These are phyloP conservation scores for Clostera curtula DNA, from an alignment of 2,888 invertebrate genomes.

Conservation along the genomic window DNA sequence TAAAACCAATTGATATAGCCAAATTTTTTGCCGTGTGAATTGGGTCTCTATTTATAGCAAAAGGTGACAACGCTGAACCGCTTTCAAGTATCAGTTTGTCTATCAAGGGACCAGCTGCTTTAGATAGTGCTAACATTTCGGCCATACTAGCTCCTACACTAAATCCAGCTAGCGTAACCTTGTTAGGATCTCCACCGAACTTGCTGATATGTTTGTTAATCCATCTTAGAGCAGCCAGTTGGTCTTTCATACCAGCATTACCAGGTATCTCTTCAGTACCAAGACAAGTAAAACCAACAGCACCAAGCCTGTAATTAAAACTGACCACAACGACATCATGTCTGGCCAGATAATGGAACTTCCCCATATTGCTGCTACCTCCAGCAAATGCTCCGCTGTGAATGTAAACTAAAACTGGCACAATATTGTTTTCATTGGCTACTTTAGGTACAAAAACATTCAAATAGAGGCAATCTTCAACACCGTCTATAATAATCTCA, in stretches of 20 bases:
- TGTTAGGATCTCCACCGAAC: constrained; percentile 87
- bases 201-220: constrained; percentile 81
- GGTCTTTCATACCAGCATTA: constrained; percentile 90
- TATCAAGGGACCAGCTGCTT: constrained; percentile 46
- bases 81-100: constrained; percentile 58
- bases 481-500: constrained; percentile 37
- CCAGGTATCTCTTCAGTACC: constrained; percentile 80
- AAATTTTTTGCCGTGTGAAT: constrained; percentile 53
- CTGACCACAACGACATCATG: constrained; percentile 80
- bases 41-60: constrained; percentile 53
- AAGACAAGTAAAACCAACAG: constrained; percentile 80
- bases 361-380: constrained; percentile 56
- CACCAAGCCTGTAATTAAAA: constrained; percentile 81
- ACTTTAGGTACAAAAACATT: constrained; percentile 47
- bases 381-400: constrained; percentile 61
- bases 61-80: constrained; percentile 56
- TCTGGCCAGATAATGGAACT: constrained; percentile 76
- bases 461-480: constrained; percentile 49
- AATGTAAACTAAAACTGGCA: constrained; percentile 57
- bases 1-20: constrained; percentile 50
- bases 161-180: constrained; percentile 88
- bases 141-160: constrained; percentile 81
- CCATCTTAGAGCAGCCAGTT: constrained; percentile 85
- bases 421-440: constrained; percentile 40
- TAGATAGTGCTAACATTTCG: constrained; percentile 47